A percentile compares a stretch with the other conserved stretches of the same genome.
Conservation (phyloP, 2,888 invertebrate species). For the Drosophila falleni region DNA sequence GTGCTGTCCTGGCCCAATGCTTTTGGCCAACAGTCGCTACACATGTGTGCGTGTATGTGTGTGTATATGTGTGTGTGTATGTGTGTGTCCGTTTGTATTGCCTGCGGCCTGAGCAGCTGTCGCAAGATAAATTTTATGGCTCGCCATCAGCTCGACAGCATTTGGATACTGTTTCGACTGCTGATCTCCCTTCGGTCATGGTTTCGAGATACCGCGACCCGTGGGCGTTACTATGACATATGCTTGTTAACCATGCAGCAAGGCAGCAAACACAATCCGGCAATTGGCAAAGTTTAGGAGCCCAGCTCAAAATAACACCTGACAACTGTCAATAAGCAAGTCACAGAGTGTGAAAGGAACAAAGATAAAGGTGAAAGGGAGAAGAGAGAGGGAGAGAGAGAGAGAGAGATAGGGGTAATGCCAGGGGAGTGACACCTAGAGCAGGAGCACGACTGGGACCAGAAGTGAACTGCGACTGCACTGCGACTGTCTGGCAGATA, state of each 20-base stretch:
- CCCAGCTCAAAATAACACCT: conserved; percentile 46
- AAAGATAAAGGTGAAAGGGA: not conserved
- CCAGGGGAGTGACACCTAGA: conserved; percentile 1
- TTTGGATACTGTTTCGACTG: conserved; percentile 15
- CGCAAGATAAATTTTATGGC: conserved; percentile 51
- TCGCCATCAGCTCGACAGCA: conserved; percentile 23
- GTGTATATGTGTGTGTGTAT: conserved; percentile 2
- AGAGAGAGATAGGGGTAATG: no score
- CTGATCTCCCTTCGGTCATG: not conserved
- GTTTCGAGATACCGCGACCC: conserved; percentile 3
- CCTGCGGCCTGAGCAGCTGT: conserved; percentile 50
- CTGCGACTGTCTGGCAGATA: conserved; percentile 25
- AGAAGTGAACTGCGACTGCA: not conserved
- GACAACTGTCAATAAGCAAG: conserved; percentile 58
- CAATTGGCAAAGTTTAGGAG: conserved; percentile 53
- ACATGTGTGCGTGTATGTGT: not conserved
- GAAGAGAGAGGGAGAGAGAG: not conserved
- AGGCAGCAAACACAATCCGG: conserved; percentile 28
- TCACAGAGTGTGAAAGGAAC: conserved; percentile 1
- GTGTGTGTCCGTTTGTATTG: conserved; percentile 6
- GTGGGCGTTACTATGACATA: conserved; percentile 22
- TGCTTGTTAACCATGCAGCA: conserved; percentile 58
- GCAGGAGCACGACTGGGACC: not conserved
- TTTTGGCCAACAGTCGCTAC: not conserved
- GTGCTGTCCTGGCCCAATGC: conserved; percentile 17